phyloP scores from a whole-genome alignment of 2,888 invertebrate species.

The Rotaria socialis region DNA sequence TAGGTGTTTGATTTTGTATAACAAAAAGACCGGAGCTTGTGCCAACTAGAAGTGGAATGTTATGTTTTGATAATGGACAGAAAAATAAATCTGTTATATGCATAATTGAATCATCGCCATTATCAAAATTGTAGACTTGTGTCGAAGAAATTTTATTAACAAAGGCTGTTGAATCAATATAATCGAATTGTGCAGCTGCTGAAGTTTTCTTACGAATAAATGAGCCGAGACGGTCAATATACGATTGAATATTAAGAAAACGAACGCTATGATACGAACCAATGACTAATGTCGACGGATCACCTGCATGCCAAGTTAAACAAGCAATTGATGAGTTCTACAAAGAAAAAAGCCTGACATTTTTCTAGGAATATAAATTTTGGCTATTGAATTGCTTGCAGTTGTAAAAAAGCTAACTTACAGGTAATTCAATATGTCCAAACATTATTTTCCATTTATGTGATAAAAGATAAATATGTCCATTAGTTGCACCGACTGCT shows the following conservation, averaged over 20 bases:
- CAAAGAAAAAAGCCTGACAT: too few relatives aligned
- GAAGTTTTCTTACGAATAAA: neutral
- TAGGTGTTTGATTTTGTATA: neutral
- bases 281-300: neutral
- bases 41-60: neutral
- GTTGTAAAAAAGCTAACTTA: neutral
- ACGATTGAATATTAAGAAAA: neutral
- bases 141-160: neutral
- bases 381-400: too few relatives aligned
- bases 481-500: slow-evolving; percentile 5
- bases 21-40: neutral
- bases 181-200: neutral
- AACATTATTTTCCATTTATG: slow-evolving; percentile 5
- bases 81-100: neutral
- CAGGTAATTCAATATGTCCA: slow-evolving; percentile 25
- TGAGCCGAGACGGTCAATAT: neutral
- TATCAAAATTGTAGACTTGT: neutral
- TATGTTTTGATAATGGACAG: neutral
- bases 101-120: neutral
- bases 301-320: neutral
- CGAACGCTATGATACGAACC: neutral
- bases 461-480: slow-evolving; percentile 28
- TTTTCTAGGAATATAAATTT: too few relatives aligned
- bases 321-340: neutral
- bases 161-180: neutral